Conservation (phyloP, 1,140 invertebrate species). For the Listronotus oregonensis region DNA sequence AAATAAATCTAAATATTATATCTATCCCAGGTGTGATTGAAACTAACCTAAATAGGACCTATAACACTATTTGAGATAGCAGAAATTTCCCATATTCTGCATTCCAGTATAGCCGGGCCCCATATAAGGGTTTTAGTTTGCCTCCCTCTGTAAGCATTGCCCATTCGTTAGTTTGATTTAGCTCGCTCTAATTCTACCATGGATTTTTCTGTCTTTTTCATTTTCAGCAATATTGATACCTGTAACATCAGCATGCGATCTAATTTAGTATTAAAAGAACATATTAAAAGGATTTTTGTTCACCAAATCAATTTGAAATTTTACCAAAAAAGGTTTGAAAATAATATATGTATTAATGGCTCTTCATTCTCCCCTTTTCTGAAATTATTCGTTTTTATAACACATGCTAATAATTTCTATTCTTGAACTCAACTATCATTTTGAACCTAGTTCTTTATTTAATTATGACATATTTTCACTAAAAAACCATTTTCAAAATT, state of each 20-base stretch:
- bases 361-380: too few relatives aligned
- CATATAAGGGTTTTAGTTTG: conserved; percentile 83
- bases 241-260: conserved; percentile 1
- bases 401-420: too few relatives aligned
- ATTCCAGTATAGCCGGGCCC: conserved; percentile 93
- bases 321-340: too few relatives aligned
- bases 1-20: too few relatives aligned
- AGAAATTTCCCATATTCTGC: conserved; percentile 94
- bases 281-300: background rate
- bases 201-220: conserved; percentile 98
- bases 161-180: conserved; percentile 97
- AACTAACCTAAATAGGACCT: conserved; percentile 74
- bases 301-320: too few relatives aligned
- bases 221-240: conserved; percentile 91
- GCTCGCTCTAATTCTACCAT: conserved; percentile 97
- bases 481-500: too few relatives aligned
- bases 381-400: too few relatives aligned
- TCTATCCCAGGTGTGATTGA: too few relatives aligned
- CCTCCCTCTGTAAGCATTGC: conserved; percentile 88
- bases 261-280: background rate
- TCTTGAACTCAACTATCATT: too few relatives aligned
- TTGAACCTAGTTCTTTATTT: too few relatives aligned
- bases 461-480: too few relatives aligned
- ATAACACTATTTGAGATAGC: conserved; percentile 97
- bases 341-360: too few relatives aligned